Conservation (phyloP, 2,113 vertebrate species). For the Varanus salvator region DNA sequence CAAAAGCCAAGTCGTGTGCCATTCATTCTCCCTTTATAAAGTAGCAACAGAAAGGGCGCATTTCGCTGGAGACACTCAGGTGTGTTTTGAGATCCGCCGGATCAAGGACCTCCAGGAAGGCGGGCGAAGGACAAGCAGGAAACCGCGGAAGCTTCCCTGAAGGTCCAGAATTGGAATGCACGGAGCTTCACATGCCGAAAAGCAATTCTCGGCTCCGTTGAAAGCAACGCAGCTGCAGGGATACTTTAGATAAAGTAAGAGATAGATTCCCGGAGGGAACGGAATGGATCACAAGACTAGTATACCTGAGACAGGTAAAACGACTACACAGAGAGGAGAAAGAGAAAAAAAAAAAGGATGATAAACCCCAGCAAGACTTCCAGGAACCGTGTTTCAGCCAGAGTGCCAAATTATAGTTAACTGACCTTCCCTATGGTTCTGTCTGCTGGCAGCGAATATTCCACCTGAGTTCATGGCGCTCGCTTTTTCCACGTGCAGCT, state of each 20-base stretch:
- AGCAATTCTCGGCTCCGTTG: not conserved
- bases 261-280: not conserved
- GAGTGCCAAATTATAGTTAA: not conserved
- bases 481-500: not conserved
- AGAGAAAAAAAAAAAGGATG: too few species aligned
- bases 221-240: not conserved
- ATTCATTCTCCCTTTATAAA: not conserved
- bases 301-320: not conserved
- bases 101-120: not conserved
- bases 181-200: not conserved
- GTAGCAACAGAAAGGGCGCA: not conserved
- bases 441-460: constrained; percentile 4
- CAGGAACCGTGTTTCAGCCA: not conserved
- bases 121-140: not conserved
- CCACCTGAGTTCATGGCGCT: not conserved
- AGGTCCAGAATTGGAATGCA: not conserved
- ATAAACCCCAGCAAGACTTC: not conserved
- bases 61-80: too few species aligned
- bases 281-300: not conserved
- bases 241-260: not conserved
- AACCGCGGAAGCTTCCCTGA: not conserved
- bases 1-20: not conserved
- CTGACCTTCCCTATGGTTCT: not conserved
- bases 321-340: not conserved
- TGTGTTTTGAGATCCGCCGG: not conserved